A percentile compares a stretch with the other conserved stretches of the same genome.
phyloP scores from a whole-genome alignment of 2,888 invertebrate species.

The Falcaria lacertinaria region DNA sequence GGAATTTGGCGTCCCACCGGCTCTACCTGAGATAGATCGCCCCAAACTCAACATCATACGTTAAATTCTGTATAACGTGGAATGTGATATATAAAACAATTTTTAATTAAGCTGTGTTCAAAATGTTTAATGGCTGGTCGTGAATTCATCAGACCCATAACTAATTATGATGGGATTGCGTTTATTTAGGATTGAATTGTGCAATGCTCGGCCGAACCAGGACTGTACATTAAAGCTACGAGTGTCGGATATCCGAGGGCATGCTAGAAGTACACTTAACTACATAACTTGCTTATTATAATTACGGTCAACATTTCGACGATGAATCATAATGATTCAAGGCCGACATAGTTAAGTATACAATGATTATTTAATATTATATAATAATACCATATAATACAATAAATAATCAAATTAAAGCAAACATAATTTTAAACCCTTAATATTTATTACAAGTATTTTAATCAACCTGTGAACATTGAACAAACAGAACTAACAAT shows the following conservation, averaged over 20 bases:
- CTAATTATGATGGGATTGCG: slow-evolving; percentile 67
- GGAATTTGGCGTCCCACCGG: slow-evolving; percentile 56
- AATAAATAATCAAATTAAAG: too few species aligned
- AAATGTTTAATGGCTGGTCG: slow-evolving; percentile 48
- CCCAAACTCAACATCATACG: background rate
- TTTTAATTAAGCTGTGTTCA: slow-evolving; percentile 57
- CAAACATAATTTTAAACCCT: too few species aligned
- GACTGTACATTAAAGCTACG: slow-evolving; percentile 57
- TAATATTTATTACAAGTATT: background rate
- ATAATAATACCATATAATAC: too few species aligned
- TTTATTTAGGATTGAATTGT: slow-evolving; percentile 71
- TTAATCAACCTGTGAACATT: background rate
- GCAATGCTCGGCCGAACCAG: slow-evolving; percentile 48
- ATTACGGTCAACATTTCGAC: slow-evolving; percentile 1
- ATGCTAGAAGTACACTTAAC: slow-evolving; percentile 54
- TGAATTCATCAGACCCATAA: slow-evolving; percentile 67
- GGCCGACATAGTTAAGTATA: too few species aligned
- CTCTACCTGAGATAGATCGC: slow-evolving; percentile 55
- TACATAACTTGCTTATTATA: background rate
- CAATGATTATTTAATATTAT: too few species aligned
- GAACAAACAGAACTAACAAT: slow-evolving; percentile 4
- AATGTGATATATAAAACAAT: slow-evolving; percentile 37
- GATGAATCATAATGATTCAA: slow-evolving; percentile 8
- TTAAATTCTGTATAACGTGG: slow-evolving; percentile 20
- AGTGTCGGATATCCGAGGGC: slow-evolving; percentile 73